These are phyloP conservation scores for Chionodraco myersi DNA, from an alignment of 2,113 vertebrate genomes.

Conservation along the genomic window DNA sequence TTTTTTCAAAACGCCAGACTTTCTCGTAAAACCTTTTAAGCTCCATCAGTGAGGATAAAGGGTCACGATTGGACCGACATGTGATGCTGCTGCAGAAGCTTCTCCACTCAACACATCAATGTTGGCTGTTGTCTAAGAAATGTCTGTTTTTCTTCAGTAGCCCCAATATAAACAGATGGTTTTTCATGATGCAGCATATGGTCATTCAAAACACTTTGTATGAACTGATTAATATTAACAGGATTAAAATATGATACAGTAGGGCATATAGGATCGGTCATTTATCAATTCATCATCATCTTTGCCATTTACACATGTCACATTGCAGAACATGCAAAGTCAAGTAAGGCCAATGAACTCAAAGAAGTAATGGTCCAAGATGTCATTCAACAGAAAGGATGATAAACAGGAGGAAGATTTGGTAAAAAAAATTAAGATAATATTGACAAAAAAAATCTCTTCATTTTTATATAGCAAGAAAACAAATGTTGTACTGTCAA, in stretches of 20 bases:
- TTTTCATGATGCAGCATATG: constrained; percentile 29
- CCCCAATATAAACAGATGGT: constrained; percentile 36
- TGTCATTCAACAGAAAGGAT: no score
- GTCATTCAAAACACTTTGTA: constrained; percentile 30
- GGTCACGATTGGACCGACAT: constrained; percentile 36
- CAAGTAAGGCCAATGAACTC: no score
- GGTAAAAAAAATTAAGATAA: no score
- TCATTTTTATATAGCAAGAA: no score
- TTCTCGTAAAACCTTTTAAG: constrained; percentile 40
- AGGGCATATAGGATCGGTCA: no score
- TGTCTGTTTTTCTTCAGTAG: background rate
- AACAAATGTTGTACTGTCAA: no score
- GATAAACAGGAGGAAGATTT: no score
- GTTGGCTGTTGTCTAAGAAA: constrained; percentile 34
- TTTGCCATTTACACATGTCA: no score
- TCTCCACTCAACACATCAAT: constrained; percentile 26
- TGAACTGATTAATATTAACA: constrained; percentile 45
- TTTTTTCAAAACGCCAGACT: constrained; percentile 25
- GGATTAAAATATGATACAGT: constrained; percentile 22
- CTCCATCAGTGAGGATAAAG: constrained; percentile 26
- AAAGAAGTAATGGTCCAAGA: no score
- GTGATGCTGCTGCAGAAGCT: constrained; percentile 4
- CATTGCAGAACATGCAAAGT: no score
- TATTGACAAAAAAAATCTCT: no score
- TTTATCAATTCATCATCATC: no score